phyloP scores from a whole-genome alignment of 2,888 invertebrate species.

The Spicauda simplicius region DNA sequence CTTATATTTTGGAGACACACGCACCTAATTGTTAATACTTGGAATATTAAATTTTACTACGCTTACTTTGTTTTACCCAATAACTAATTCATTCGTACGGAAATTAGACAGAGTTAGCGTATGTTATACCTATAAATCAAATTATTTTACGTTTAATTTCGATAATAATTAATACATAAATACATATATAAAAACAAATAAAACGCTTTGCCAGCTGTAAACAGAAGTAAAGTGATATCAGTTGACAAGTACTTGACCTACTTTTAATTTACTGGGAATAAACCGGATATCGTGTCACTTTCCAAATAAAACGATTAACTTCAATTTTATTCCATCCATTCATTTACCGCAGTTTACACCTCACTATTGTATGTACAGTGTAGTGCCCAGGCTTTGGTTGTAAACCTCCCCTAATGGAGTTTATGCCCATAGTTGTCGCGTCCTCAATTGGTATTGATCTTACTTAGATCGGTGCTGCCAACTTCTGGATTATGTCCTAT shows the following conservation, averaged over 20 bases:
- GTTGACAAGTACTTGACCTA: conserved; percentile 22
- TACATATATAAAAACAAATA: background rate
- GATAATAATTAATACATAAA: no score
- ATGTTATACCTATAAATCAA: background rate
- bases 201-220: background rate
- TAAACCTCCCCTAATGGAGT: no score
- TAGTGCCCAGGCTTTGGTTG: no score
- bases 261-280: conserved; percentile 12
- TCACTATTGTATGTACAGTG: no score
- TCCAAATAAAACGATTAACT: conserved; percentile 7
- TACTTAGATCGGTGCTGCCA: no score
- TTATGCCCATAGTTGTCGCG: no score
- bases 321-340: background rate
- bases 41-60: background rate
- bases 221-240: background rate
- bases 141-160: background rate
- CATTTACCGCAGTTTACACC: no score
- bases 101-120: background rate
- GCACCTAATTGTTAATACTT: conserved; percentile 39
- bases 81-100: background rate
- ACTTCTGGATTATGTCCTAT: no score
- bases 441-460: no score
- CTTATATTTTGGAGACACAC: conserved; percentile 55
- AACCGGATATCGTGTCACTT: conserved; percentile 14
- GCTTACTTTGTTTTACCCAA: background rate